Conservation (phyloP, 2,113 vertebrate species). For the Chamaea fasciata region DNA sequence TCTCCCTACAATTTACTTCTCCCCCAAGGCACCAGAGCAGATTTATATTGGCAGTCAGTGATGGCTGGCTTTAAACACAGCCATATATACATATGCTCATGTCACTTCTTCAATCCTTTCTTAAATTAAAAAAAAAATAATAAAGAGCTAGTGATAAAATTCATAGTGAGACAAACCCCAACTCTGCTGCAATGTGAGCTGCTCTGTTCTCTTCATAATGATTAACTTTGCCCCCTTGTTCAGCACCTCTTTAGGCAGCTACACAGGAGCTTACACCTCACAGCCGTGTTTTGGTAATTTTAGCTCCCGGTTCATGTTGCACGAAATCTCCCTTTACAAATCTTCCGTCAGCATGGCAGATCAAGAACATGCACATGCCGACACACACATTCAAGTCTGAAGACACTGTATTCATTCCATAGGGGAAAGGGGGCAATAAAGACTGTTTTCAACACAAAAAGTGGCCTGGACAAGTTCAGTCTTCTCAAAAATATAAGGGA, state of each 20-base stretch:
- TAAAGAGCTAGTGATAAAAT: not conserved
- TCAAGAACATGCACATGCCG: not conserved
- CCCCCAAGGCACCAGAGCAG: not conserved
- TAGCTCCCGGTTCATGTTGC: not conserved
- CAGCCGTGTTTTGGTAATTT: not conserved
- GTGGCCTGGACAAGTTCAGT: accelerated
- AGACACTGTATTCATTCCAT: not conserved
- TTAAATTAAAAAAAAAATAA: not conserved
- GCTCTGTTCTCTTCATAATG: not conserved
- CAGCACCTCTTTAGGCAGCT: not conserved
- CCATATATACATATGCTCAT: not conserved
- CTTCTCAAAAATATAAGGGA: not conserved
- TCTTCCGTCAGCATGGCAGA: not conserved
- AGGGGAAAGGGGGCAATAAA: not conserved
- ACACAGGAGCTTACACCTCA: not conserved
- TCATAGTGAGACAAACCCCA: not conserved
- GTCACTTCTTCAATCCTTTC: not conserved
- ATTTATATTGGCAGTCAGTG: not conserved
- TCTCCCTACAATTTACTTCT: not conserved
- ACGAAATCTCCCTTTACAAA: not conserved
- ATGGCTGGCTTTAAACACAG: not conserved
- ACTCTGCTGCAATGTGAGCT: not conserved
- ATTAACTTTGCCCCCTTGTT: not conserved
- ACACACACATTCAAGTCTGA: not conserved
- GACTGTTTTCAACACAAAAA: not conserved